phyloP scores from a whole-genome alignment of 2,113 vertebrate genomes.

The Epinephelus cyanopodus region DNA sequence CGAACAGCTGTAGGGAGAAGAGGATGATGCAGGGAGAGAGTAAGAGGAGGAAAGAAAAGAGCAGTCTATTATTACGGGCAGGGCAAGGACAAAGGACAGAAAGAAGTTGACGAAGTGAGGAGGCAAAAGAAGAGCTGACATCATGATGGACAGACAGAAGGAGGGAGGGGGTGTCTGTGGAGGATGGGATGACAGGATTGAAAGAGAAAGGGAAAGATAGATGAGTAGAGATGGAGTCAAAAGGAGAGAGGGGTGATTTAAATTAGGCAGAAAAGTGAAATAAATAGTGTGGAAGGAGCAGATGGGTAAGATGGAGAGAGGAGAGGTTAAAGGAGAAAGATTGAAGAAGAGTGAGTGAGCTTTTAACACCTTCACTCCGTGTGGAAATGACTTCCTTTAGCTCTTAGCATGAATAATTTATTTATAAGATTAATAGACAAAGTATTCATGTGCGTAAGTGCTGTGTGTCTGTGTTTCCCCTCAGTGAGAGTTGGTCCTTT shows the following conservation, averaged over 20 bases:
- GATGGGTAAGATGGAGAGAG: background rate
- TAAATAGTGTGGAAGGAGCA: background rate
- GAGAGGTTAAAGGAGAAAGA: background rate
- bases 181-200: background rate
- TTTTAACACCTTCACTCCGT: background rate
- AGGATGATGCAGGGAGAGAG: conserved; percentile 11
- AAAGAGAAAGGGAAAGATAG: conserved; percentile 38
- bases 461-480: conserved; percentile 43
- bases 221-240: conserved; percentile 24
- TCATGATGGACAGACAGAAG: conserved; percentile 55
- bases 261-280: conserved; percentile 20
- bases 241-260: conserved; percentile 14
- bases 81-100: conserved; percentile 51
- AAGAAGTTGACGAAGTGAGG: conserved; percentile 42
- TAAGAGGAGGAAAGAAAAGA: conserved; percentile 13
- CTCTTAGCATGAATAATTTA: conserved; percentile 43
- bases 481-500: conserved; percentile 60
- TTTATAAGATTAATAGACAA: conserved; percentile 13
- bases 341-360: background rate
- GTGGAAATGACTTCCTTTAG: background rate
- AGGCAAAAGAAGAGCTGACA: conserved; percentile 53
- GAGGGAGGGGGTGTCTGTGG: conserved; percentile 1
- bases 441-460: conserved; percentile 37
- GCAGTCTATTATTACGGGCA: conserved; percentile 45
- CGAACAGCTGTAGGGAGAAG: conserved; percentile 66